Evolutionary conservation across 1,140 invertebrate genomes (phyloP), one percentile per base, ranked within the genome.

Genomic region (Drosophila saltans): DNA sequence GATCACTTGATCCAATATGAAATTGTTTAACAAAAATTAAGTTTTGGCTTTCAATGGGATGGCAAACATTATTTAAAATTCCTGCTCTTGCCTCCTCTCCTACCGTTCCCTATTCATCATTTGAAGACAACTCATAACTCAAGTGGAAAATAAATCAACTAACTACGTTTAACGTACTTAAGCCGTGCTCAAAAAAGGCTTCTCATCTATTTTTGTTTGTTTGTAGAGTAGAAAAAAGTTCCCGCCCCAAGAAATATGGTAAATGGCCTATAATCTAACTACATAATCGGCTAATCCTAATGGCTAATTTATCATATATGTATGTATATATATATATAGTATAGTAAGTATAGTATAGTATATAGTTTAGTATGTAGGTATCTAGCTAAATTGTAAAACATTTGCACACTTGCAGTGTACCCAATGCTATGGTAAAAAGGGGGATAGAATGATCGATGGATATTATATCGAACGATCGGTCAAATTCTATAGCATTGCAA

Each of bases 91-190:
- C 16, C 16, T 7, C 33, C 33, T 2, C 4, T 30, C 28, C 4
- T 3, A 5, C 33, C 33, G 33, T 36, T 36, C 6, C 33, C 30
- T 16, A 28, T 30, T 21, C 30, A 39, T 58, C 8, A 36, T 36
- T 36, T 2, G 6, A 36, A 5, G 33, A 36, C 21, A 58, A 30
- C 26, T 8, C 33, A 58, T 36, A 3, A 33, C 10, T 6, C 11
- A 16, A 6, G 52, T 68, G 60, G 26, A 48, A 57, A 56, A 63
- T 61, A 39, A 78, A 40, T 71, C 74, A 76, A 75, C 72, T 71
- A 82, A 69, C 72, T 83, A 83, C 76, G 76, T 83, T 83, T 79
- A 82, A 81, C 80, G 80, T 79, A 82, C 80, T 75, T 79, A 83
- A 82, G 81, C 81, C 80, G 73, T 68, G 80, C 72, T 82, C 72